Evolutionary conservation across 92 coral and sea anemone species (phyloP).

Genomic region (Palythoa heliodiscus): DNA sequence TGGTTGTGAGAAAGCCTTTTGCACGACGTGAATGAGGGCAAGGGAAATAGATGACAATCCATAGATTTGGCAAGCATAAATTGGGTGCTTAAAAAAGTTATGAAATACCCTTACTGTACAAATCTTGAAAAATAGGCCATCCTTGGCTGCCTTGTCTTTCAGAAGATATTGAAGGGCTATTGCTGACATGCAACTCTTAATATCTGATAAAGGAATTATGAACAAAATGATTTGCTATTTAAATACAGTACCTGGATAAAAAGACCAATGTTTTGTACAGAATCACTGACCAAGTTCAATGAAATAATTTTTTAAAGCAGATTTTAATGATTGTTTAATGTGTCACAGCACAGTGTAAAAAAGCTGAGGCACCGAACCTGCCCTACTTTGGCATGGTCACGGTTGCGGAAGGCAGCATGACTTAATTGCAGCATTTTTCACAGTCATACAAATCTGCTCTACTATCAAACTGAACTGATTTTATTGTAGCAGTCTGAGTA

Average conservation of each 20-base stretch:
- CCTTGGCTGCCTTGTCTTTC: conserved; percentile 23
- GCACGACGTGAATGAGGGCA: conserved; percentile 20
- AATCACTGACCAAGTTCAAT: conserved; percentile 15
- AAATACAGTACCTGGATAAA: conserved; percentile 22
- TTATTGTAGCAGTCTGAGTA: conserved; percentile 21
- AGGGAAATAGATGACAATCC: conserved; percentile 16
- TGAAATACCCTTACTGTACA: conserved; percentile 17
- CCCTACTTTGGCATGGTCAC: conserved; percentile 20
- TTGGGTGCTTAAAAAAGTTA: conserved; percentile 17
- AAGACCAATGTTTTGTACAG: conserved; percentile 15
- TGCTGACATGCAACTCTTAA: conserved; percentile 21
- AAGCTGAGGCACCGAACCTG: conserved; percentile 15
- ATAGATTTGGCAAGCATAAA: conserved; percentile 22
- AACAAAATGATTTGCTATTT: conserved; percentile 20
- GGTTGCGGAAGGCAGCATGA: conserved; percentile 22
- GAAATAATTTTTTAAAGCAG: conserved; percentile 8
- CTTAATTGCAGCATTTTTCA: conserved; percentile 20
- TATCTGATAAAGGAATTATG: conserved; percentile 21
- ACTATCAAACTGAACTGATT: conserved; percentile 17
- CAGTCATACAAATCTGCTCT: conserved; percentile 21
- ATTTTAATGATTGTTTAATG: conserved; percentile 11
- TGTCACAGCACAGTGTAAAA: conserved; percentile 25
- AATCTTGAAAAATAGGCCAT: conserved; percentile 23
- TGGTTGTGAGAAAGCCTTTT: conserved; percentile 16
- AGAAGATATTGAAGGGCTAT: conserved; percentile 17